These are phyloP conservation scores for Drosophila parvula DNA, from an alignment of 1,140 invertebrate species.

Conservation along the genomic window DNA sequence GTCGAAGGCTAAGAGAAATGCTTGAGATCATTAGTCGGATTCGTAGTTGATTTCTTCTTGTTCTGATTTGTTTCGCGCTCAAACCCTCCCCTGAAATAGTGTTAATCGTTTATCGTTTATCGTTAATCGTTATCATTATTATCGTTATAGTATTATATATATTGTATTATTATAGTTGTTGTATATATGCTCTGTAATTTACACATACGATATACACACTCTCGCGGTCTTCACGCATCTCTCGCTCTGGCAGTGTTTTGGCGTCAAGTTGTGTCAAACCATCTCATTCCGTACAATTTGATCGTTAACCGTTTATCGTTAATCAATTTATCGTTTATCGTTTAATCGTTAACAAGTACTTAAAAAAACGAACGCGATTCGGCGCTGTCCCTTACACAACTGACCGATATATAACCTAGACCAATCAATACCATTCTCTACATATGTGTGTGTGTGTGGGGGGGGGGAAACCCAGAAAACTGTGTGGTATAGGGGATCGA, in stretches of 20 bases:
- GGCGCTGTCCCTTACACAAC: conserved; percentile 37
- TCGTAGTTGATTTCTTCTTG: conserved; percentile 38
- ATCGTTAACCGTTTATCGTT: conserved; percentile 62
- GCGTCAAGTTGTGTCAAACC: conserved; percentile 84
- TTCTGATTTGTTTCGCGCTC: conserved; percentile 21
- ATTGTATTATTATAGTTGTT: conserved; percentile 36
- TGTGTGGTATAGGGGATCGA: conserved; percentile 11
- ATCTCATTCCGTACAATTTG: conserved; percentile 77
- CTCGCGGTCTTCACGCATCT: conserved; percentile 50
- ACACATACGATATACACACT: conserved; percentile 69
- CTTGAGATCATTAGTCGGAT: conserved; percentile 49
- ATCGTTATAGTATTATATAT: conserved; percentile 22
- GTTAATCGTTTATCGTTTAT: conserved; percentile 7
- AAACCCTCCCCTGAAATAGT: conserved; percentile 41
- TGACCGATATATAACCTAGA: conserved; percentile 42
- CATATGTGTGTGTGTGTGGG: background rate
- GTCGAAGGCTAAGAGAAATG: conserved; percentile 36
- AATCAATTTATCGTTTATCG: conserved; percentile 32
- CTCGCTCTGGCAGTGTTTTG: conserved; percentile 84
- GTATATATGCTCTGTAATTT: conserved; percentile 58
- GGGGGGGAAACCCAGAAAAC: conserved; percentile 18
- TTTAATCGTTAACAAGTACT: conserved; percentile 64
- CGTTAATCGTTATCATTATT: conserved; percentile 44
- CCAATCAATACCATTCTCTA: conserved; percentile 18
- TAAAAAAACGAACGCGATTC: conserved; percentile 58